phyloP scores from a whole-genome alignment of 2,113 vertebrate genomes.

The Suricata suricatta region DNA sequence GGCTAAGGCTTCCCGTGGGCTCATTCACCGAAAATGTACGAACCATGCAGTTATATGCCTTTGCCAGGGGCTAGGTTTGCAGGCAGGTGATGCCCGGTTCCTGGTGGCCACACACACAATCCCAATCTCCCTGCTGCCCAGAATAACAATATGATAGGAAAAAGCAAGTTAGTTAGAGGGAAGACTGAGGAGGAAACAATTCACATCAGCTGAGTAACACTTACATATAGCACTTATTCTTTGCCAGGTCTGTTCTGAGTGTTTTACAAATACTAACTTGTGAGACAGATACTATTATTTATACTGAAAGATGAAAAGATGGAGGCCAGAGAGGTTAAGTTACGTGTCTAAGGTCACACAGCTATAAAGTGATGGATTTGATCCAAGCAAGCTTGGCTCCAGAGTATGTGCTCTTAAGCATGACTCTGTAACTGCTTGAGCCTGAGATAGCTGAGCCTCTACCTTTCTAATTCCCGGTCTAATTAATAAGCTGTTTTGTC shows the following conservation, averaged over 20 bases:
- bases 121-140: background rate
- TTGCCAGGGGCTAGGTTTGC: background rate
- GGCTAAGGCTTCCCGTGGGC: background rate
- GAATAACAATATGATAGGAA: background rate
- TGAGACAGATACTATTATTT: background rate
- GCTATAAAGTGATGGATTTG: slow-evolving; percentile 26
- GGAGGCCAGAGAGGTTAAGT: slow-evolving; percentile 21
- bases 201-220: background rate
- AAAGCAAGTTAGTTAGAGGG: background rate
- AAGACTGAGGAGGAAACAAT: background rate
- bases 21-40: background rate
- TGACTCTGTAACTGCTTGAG: background rate
- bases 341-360: slow-evolving; percentile 50
- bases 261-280: slow-evolving; percentile 2
- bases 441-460: background rate
- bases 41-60: background rate
- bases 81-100: background rate
- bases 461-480: background rate
- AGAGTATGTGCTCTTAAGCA: background rate
- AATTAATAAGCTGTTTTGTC: background rate
- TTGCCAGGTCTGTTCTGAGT: background rate
- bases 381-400: background rate
- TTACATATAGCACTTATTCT: background rate
- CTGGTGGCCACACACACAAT: background rate
- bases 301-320: slow-evolving; percentile 26